These are phyloP conservation scores for Pempheris klunzingeri DNA, from an alignment of 2,797 vertebrate genomes.

Conservation along the genomic window DNA sequence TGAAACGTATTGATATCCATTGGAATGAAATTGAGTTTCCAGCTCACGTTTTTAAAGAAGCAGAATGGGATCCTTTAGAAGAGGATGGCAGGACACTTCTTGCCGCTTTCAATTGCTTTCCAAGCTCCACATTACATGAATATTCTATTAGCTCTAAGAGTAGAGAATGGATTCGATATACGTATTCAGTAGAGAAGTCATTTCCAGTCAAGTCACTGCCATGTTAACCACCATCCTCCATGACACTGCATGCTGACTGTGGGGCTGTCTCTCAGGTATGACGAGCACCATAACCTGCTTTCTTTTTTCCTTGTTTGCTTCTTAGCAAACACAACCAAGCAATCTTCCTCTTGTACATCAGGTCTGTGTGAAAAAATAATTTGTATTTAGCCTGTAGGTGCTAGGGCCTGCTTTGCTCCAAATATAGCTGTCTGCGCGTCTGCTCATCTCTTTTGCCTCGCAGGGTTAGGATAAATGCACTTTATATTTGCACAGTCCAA, in stretches of 20 bases:
- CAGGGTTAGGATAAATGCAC: conserved; percentile 65
- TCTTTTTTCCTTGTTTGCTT: conserved; percentile 46
- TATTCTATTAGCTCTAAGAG: conserved; percentile 78
- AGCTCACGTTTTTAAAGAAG: conserved; percentile 31
- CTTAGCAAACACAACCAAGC: conserved; percentile 59
- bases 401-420: conserved; percentile 65
- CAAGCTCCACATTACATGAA: conserved; percentile 76
- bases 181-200: conserved; percentile 75
- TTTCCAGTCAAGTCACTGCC: conserved; percentile 76
- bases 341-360: conserved; percentile 65
- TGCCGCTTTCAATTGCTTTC: conserved; percentile 60
- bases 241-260: conserved; percentile 74
- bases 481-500: conserved; percentile 53
- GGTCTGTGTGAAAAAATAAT: conserved; percentile 73
- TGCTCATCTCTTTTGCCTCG: conserved; percentile 72
- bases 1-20: conserved; percentile 10
- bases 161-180: conserved; percentile 72
- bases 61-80: conserved; percentile 40
- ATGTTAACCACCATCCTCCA: conserved; percentile 75
- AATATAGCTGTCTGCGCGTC: conserved; percentile 70
- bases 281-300: conserved; percentile 52
- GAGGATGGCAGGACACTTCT: conserved; percentile 51
- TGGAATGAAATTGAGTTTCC: conserved; percentile 21
- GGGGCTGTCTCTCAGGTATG: conserved; percentile 69
- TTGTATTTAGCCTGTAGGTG: conserved; percentile 79